Conservation (phyloP, 2,113 vertebrate genomes). For the Henicopernis longicauda region DNA sequence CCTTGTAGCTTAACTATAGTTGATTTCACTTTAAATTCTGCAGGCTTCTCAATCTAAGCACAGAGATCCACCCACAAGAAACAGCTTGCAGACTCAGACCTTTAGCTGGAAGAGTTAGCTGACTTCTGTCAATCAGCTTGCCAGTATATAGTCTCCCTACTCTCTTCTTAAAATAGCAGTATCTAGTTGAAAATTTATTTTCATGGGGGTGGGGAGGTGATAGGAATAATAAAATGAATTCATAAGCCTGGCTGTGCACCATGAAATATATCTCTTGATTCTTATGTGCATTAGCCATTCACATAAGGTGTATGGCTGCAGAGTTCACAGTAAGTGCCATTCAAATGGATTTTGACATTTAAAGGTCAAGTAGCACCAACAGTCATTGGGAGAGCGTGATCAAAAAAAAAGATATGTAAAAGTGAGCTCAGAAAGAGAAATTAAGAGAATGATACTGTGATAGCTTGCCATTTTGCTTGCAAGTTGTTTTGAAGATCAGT, state of each 20-base stretch:
- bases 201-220: background rate
- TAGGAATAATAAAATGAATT: slow-evolving; percentile 35
- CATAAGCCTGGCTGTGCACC: background rate
- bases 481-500: background rate
- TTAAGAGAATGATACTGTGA: background rate
- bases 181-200: slow-evolving; percentile 23
- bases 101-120: slow-evolving; percentile 18
- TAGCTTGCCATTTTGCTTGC: background rate
- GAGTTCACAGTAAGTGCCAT: background rate
- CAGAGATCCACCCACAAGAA: slow-evolving; percentile 47
- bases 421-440: background rate
- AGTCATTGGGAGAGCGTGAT: background rate
- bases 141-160: background rate
- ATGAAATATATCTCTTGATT: background rate
- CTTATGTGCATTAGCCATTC: background rate
- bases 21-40: background rate
- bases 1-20: background rate
- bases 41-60: background rate
- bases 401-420: background rate
- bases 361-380: slow-evolving; percentile 2
- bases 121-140: slow-evolving; percentile 43
- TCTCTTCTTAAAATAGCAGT: slow-evolving; percentile 27
- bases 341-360: slow-evolving; percentile 40
- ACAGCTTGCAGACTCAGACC: slow-evolving; percentile 61
- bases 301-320: background rate